phyloP scores from a whole-genome alignment of 2,888 invertebrate genomes.

The Linnaemya tessellans region DNA sequence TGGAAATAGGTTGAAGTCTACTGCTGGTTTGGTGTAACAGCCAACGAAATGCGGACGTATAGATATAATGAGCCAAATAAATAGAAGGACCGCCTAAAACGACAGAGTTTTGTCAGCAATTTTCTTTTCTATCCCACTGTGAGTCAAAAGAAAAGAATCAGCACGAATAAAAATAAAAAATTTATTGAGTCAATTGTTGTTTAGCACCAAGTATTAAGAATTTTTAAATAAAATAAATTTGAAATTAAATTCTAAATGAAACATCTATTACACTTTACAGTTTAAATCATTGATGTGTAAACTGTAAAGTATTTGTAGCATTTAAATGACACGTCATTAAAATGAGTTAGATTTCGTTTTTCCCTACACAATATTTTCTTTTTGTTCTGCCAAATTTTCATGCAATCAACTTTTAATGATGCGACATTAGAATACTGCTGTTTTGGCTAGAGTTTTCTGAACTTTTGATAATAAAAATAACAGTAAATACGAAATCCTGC shows the following conservation, averaged over 20 bases:
- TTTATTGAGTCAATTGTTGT: too few species aligned
- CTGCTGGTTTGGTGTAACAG: too few species aligned
- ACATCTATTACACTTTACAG: background rate
- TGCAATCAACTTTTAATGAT: conserved; percentile 63
- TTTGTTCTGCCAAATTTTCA: conserved; percentile 14
- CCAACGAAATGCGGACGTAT: too few species aligned
- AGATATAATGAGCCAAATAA: too few species aligned
- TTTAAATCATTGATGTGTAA: background rate
- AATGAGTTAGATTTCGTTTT: conserved; percentile 45
- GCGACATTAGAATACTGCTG: conserved; percentile 40
- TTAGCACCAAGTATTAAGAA: too few species aligned
- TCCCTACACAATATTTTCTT: background rate
- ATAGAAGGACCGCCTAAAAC: too few species aligned
- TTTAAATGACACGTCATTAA: conserved; percentile 50
- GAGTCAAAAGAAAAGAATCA: too few species aligned
- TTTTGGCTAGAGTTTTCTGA: conserved; percentile 5
- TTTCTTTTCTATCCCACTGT: too few species aligned
- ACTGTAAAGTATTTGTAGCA: background rate
- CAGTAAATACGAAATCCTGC: background rate
- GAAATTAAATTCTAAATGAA: background rate
- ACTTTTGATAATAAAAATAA: background rate
- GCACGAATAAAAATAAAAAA: too few species aligned
- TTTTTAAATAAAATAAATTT: background rate
- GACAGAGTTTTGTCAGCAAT: too few species aligned
- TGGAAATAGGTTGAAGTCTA: too few species aligned